Percentiles rank a stretch among this genome's conserved stretches.
phyloP scores from a whole-genome alignment of 2,888 invertebrate genomes.

The Hydrotaea cyrtoneurina region DNA sequence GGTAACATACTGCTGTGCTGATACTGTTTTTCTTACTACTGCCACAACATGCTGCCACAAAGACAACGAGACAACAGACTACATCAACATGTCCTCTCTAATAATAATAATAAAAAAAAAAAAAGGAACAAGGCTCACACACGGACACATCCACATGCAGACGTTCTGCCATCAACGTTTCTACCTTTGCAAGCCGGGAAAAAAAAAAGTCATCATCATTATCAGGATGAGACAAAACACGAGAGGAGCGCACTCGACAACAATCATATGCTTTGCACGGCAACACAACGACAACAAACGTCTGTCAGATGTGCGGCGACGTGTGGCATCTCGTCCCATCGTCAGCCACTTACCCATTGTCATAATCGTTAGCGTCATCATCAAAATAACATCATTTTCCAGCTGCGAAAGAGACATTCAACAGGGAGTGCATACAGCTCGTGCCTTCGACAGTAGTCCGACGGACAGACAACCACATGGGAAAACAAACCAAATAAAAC shows the following conservation, averaged over 20 bases:
- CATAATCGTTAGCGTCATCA: conserved; percentile 69
- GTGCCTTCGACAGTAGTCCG: conserved; percentile 29
- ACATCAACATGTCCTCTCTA: conserved; percentile 3
- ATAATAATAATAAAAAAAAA: conserved; percentile 19
- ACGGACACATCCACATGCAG: conserved; percentile 52
- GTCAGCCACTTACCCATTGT: conserved; percentile 63
- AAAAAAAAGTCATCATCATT: conserved; percentile 60
- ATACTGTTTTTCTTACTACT: neutral
- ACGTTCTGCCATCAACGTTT: conserved; percentile 52
- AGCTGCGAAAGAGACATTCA: conserved; percentile 34
- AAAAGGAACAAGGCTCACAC: neutral
- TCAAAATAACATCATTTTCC: conserved; percentile 65
- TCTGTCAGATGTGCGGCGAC: conserved; percentile 61
- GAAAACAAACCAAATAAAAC: conserved; percentile 24
- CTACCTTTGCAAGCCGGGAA: conserved; percentile 45
- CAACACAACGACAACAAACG: conserved; percentile 54
- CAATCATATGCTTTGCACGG: conserved; percentile 57
- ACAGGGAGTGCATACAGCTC: conserved; percentile 28
- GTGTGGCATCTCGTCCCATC: conserved; percentile 41
- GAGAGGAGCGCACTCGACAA: conserved; percentile 50
- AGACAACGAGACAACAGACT: neutral
- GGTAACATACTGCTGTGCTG: conserved; percentile 42
- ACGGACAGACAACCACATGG: neutral
- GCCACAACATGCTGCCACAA: conserved; percentile 62
- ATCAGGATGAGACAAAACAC: conserved; percentile 51